These are phyloP conservation scores for Eretmocerus hayati DNA, from an alignment of 2,888 invertebrate genomes.

Conservation along the genomic window DNA sequence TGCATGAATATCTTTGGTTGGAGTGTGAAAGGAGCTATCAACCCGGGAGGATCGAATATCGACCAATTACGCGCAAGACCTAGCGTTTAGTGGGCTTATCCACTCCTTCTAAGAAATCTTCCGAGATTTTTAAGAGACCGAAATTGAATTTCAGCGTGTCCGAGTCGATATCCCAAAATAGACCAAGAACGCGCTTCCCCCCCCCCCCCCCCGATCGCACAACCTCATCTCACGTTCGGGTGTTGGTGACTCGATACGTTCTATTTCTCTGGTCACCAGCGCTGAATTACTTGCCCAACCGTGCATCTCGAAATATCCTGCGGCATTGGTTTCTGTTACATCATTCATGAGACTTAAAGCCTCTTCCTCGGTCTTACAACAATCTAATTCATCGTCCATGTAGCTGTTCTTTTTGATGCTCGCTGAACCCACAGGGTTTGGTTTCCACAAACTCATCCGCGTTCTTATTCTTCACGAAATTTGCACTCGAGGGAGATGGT, in stretches of 20 bases:
- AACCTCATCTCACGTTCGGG: neutral
- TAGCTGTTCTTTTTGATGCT: neutral
- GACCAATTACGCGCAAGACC: neutral
- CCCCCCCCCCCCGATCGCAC: neutral
- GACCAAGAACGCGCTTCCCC: neutral
- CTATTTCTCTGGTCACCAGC: no score
- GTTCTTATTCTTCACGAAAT: no score
- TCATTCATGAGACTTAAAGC: neutral
- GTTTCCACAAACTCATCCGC: no score
- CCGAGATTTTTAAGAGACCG: neutral
- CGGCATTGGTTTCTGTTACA: neutral
- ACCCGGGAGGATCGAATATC: slow-evolving; percentile 3
- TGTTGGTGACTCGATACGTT: no score
- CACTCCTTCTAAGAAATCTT: neutral
- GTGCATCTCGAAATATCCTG: neutral
- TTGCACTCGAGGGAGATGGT: no score
- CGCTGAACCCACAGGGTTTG: no score
- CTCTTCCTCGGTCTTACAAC: neutral
- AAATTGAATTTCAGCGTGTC: slow-evolving; percentile 1
- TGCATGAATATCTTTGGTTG: slow-evolving; percentile 2
- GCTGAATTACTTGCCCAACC: neutral
- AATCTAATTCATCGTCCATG: neutral
- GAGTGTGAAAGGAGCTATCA: neutral
- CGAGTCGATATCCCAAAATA: neutral
- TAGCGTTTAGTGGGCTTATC: neutral